These are phyloP conservation scores for Plusia festucae DNA, from an alignment of 2,888 invertebrate species.

Conservation along the genomic window DNA sequence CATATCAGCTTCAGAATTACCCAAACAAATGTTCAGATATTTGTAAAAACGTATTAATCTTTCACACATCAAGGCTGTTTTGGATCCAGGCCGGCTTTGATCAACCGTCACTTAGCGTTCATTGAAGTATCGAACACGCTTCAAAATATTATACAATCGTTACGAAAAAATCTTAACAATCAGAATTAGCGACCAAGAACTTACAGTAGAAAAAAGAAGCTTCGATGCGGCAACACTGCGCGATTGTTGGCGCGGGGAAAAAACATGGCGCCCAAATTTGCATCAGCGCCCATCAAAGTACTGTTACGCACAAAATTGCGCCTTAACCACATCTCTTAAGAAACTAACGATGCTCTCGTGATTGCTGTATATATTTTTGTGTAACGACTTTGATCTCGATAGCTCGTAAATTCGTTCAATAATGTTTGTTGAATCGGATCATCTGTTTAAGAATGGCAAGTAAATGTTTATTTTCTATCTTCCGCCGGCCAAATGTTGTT, in stretches of 20 bases:
- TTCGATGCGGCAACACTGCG: constrained; percentile 74
- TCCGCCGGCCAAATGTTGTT: constrained; percentile 84
- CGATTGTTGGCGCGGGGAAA: constrained; percentile 75
- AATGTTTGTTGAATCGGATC: constrained; percentile 83
- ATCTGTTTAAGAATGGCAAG: constrained; percentile 82
- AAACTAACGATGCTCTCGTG: constrained; percentile 59
- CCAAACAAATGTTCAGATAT: constrained; percentile 65
- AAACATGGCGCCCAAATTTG: constrained; percentile 73
- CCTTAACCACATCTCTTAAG: constrained; percentile 67
- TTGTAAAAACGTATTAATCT: constrained; percentile 70
- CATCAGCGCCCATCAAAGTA: constrained; percentile 66
- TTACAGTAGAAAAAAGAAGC: constrained; percentile 68
- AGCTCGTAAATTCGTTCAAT: constrained; percentile 81
- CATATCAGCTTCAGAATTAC: constrained; percentile 48
- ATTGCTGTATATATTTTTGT: constrained; percentile 74
- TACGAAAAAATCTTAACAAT: constrained; percentile 74
- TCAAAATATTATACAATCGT: constrained; percentile 64
- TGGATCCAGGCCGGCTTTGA: constrained; percentile 68
- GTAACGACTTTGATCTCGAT: constrained; percentile 81
- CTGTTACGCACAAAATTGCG: constrained; percentile 70
- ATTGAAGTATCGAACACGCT: constrained; percentile 63
- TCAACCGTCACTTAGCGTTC: constrained; percentile 66
- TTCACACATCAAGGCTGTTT: constrained; percentile 61
- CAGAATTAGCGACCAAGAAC: constrained; percentile 75
- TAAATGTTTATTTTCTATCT: constrained; percentile 88